A percentile compares a stretch with the other conserved stretches of the same genome.
phyloP scores from a whole-genome alignment of 2,888 invertebrate species.

The Hypercompe scribonia region DNA sequence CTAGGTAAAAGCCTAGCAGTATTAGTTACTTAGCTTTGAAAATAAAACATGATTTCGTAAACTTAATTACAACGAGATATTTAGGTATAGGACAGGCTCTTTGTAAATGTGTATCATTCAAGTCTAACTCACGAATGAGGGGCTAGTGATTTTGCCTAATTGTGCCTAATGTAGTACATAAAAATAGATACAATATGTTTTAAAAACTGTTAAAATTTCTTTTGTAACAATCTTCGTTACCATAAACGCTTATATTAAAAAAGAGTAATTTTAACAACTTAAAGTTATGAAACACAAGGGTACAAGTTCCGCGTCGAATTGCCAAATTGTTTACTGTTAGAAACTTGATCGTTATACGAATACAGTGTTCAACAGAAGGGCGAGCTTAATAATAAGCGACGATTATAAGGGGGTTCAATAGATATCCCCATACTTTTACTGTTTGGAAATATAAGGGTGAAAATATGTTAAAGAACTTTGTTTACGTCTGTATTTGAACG shows the following conservation, averaged over 20 bases:
- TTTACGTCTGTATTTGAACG: neutral
- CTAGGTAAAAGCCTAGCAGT: neutral
- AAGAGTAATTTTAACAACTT: neutral
- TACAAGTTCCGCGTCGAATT: constrained; percentile 60
- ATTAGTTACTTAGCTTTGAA: neutral
- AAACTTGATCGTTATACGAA: constrained; percentile 65
- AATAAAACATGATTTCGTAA: neutral
- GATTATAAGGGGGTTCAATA: constrained; percentile 70
- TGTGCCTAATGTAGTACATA: neutral
- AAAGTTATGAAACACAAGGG: neutral
- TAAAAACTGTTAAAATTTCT: neutral
- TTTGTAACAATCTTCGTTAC: neutral
- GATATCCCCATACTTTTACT: constrained; percentile 49
- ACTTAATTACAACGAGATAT: neutral
- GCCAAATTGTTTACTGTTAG: constrained; percentile 65
- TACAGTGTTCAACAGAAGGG: constrained; percentile 66
- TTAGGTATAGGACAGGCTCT: neutral
- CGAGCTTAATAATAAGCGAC: constrained; percentile 76
- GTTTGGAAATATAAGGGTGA: constrained; percentile 51
- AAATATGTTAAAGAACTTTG: constrained; percentile 20
- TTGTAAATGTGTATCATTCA: neutral
- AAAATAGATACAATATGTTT: neutral
- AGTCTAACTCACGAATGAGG: neutral
- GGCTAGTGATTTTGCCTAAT: neutral
- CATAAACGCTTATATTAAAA: neutral